Evolutionary conservation across 1,140 invertebrate genomes (phyloP).

Genomic region (Episyrphus balteatus): DNA sequence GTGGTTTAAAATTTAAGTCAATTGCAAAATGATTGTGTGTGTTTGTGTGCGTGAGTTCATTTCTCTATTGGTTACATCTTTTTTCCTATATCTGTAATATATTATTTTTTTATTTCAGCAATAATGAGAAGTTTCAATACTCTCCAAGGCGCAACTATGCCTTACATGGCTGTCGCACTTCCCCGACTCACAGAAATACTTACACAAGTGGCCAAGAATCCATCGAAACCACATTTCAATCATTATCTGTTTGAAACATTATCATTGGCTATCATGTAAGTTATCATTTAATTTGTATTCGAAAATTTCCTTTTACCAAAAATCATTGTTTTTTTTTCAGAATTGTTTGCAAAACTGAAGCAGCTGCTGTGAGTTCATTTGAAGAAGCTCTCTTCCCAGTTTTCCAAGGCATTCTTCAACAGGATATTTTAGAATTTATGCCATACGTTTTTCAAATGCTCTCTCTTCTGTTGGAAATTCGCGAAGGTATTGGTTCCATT

Average conservation of each 20-base stretch:
- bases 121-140: conserved; percentile 80
- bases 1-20: too few relatives aligned
- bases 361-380: conserved; percentile 71
- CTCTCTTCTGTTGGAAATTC: conserved; percentile 79
- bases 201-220: conserved; percentile 79
- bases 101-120: conserved; percentile 40
- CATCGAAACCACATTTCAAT: conserved; percentile 93
- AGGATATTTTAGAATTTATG: conserved; percentile 94
- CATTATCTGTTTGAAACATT: conserved; percentile 94
- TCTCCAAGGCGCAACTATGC: conserved; percentile 71
- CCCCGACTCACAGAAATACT: conserved; percentile 79
- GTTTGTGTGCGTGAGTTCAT: not conserved
- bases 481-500: conserved; percentile 43
- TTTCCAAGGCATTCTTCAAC: conserved; percentile 84
- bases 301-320: not conserved
- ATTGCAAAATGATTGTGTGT: too few relatives aligned
- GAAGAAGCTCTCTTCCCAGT: conserved; percentile 85
- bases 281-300: conserved; percentile 34
- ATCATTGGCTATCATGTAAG: conserved; percentile 64
- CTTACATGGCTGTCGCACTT: conserved; percentile 65
- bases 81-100: not conserved
- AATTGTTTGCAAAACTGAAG: conserved; percentile 74
- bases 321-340: conserved; percentile 7
- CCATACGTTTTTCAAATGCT: conserved; percentile 97
- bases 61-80: not conserved